Percentiles rank a stretch among this genome's conserved stretches.
Conservation (phyloP, 1,140 invertebrate genomes). For the Drosophila mayri region DNA sequence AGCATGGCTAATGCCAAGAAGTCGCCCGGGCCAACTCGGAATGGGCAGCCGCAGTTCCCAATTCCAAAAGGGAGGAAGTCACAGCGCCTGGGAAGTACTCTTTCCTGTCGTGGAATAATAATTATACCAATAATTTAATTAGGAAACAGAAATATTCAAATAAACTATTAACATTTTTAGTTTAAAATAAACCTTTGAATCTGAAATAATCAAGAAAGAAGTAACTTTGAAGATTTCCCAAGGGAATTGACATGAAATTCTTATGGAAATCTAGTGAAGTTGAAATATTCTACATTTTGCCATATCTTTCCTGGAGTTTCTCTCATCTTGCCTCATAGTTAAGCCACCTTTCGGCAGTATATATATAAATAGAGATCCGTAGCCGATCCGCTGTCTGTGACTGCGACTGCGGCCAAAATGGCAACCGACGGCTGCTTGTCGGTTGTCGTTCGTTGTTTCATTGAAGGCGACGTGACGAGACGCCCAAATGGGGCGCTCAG, state of each 20-base stretch:
- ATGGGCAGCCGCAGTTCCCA: slow-evolving; percentile 42
- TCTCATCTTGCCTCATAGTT: background rate
- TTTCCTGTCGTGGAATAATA: background rate
- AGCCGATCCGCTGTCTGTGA: slow-evolving; percentile 19
- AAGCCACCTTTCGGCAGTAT: slow-evolving; percentile 2
- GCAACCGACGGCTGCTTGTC: slow-evolving; percentile 53
- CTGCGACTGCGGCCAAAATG: slow-evolving; percentile 46
- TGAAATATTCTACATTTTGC: background rate
- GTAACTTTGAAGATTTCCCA: background rate
- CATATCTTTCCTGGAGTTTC: background rate
- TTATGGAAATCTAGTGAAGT: too few relatives aligned
- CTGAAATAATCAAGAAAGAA: background rate
- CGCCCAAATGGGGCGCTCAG: slow-evolving; percentile 73
- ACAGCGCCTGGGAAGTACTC: slow-evolving; percentile 6
- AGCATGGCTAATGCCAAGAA: slow-evolving; percentile 79
- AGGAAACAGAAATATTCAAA: background rate
- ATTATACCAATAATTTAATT: too few relatives aligned
- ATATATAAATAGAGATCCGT: background rate
- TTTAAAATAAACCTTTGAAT: too few relatives aligned
- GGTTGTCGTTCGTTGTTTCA: slow-evolving; percentile 54
- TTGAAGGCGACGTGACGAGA: slow-evolving; percentile 80
- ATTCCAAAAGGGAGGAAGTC: slow-evolving; percentile 15
- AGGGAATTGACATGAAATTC: background rate
- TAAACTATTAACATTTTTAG: too few relatives aligned
- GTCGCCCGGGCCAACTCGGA: slow-evolving; percentile 61